Conservation (phyloP, 1,140 invertebrate species). For the Psix sp. region DNA sequence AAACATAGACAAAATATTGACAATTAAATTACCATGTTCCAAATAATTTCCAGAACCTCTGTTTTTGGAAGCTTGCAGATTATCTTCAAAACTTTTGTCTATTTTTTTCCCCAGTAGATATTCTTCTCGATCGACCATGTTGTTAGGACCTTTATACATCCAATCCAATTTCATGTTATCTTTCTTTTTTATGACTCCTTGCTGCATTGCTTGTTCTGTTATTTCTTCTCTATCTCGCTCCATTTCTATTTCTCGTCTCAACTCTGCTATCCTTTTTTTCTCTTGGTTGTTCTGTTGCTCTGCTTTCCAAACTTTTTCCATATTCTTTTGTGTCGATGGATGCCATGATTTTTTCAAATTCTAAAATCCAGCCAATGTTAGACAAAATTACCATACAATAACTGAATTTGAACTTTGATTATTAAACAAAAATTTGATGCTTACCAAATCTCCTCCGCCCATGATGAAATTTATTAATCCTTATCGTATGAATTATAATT, state of each 20-base stretch:
- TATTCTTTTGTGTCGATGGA: conserved; percentile 86
- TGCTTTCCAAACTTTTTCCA: conserved; percentile 87
- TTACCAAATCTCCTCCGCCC: no score
- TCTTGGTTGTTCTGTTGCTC: conserved; percentile 85
- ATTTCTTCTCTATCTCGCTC: conserved; percentile 82
- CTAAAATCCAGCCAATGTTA: conserved; percentile 64
- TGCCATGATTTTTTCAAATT: conserved; percentile 90
- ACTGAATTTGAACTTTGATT: neutral
- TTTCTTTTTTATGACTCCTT: conserved; percentile 77
- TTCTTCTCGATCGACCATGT: conserved; percentile 87
- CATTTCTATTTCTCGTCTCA: conserved; percentile 82
- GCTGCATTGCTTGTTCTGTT: conserved; percentile 80
- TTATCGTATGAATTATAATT: no score
- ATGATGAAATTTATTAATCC: no score
- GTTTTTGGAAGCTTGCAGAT: conserved; percentile 80
- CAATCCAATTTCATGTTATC: conserved; percentile 87
- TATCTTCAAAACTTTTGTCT: conserved; percentile 88
- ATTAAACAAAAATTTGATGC: neutral
- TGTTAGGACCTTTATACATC: conserved; percentile 93
- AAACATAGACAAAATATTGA: neutral
- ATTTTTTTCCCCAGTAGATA: conserved; percentile 92
- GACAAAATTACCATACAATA: neutral
- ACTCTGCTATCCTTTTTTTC: conserved; percentile 81
- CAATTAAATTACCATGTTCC: conserved; percentile 78
- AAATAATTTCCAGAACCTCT: conserved; percentile 81